These are phyloP conservation scores for Excalfactoria chinensis DNA, from an alignment of 2,113 vertebrate species.

Conservation along the genomic window DNA sequence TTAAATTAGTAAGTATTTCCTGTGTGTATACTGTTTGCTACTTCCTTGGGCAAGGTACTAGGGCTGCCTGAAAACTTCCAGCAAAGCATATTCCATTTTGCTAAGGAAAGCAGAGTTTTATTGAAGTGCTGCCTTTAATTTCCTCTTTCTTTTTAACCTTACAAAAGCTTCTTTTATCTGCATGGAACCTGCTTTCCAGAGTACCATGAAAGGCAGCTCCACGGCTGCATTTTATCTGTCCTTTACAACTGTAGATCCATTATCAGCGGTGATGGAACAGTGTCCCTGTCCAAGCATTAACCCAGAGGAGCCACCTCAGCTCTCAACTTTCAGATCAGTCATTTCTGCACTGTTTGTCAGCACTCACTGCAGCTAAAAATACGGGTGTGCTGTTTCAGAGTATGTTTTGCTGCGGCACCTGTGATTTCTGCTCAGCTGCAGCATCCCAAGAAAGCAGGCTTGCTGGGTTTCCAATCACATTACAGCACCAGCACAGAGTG, in stretches of 20 bases:
- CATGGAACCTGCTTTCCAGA: neutral
- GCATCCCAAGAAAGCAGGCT: neutral
- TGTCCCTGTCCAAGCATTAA: neutral
- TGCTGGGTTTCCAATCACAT: neutral
- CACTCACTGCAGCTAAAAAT: neutral
- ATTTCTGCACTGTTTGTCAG: neutral
- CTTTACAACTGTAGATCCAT: neutral
- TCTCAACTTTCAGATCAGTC: neutral
- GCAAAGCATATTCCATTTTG: neutral
- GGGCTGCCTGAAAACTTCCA: neutral
- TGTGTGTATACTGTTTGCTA: neutral
- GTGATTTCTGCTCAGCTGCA: neutral
- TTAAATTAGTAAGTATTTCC: slow-evolving; percentile 22
- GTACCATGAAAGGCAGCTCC: neutral
- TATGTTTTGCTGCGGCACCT: neutral
- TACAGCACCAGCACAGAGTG: neutral
- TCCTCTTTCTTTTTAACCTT: neutral
- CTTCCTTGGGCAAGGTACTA: neutral
- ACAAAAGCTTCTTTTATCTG: neutral
- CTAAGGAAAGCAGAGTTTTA: neutral
- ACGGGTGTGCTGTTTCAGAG: neutral
- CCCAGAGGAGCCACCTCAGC: neutral
- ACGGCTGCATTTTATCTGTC: neutral
- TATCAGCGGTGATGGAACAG: too few relatives aligned
- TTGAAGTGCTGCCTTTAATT: neutral